Evolutionary conservation across 2,113 vertebrate species (phyloP), one percentile per base, ranked within the genome.

Genomic region (Seriola dumerili): DNA sequence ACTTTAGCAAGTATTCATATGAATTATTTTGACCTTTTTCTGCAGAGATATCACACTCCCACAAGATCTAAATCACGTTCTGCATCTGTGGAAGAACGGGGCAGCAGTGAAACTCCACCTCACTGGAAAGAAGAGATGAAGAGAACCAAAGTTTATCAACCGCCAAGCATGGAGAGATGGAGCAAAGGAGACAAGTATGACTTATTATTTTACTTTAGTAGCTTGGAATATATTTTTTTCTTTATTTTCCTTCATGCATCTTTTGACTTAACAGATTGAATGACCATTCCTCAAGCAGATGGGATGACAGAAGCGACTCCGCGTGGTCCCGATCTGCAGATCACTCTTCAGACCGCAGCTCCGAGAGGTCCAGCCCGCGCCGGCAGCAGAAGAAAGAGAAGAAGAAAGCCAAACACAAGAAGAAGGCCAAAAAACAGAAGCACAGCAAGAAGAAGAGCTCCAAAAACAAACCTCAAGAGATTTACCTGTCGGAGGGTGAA

Each of bases 71-170:
- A 97, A 36, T 99, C 98, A 0, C 96, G 95, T 59, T 99, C 98
- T 19, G 96, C 96, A 36, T 99, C 98, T 0, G 92, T 95, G 63
- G 97, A 96, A 36, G 96, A 97, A 4, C 67, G 84, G 10, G 94
- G 94, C 29, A 97, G 97, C 94, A 99, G 98, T 29, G 98, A 99
- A 88, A 99, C 98, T 0, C 98, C 98, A 0, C 98, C 98, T 7
- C 98, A 99, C 83, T 99, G 98, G 98, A 99, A 97, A 79, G 98
- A 98, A 87, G 98, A 99, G 81, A 99, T 99, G 98, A 97, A 97
- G 92, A 95, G 97, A 32, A 94, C 96, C 5, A 94, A 97, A 85
- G 93, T 94, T 0, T 99, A 98, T 57, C 96, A 97, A 25, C 95
- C 96, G 0, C 95, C 97, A 0, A 97, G 96, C 62, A 91, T 95